A percentile compares a stretch with the other conserved stretches of the same genome.
These are phyloP conservation scores for Archips crataeganus DNA, from an alignment of 2,888 invertebrate genomes.

Conservation along the genomic window DNA sequence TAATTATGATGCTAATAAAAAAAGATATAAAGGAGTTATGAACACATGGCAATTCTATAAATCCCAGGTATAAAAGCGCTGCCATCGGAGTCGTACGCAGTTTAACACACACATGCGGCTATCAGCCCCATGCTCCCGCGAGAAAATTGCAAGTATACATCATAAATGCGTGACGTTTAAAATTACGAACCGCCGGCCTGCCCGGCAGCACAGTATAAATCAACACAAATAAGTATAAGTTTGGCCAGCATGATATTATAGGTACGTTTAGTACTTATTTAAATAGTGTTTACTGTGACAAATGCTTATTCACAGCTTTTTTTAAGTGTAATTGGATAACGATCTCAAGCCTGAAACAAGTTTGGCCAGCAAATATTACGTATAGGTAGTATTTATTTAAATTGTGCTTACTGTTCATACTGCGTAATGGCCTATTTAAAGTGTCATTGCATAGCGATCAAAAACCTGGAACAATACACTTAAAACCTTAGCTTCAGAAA, in stretches of 20 bases:
- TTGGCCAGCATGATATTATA: conserved; percentile 61
- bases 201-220: conserved; percentile 73
- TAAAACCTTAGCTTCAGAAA: conserved; percentile 36
- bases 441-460: background rate
- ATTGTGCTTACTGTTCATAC: no score
- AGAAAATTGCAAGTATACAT: conserved; percentile 84
- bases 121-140: conserved; percentile 70
- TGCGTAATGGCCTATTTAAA: no score
- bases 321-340: no score
- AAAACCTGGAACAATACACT: background rate
- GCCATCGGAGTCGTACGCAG: conserved; percentile 15
- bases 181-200: conserved; percentile 69
- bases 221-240: conserved; percentile 77
- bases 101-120: conserved; percentile 58
- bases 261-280: conserved; percentile 58
- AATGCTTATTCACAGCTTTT: background rate
- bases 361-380: no score
- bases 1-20: conserved; percentile 24
- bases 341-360: no score
- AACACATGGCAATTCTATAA: conserved; percentile 45
- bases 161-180: conserved; percentile 83
- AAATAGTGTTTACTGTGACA: conserved; percentile 7
- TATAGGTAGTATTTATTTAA: no score
- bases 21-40: conserved; percentile 27
- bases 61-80: conserved; percentile 48